Evolutionary conservation across 2,797 vertebrate species (phyloP).

Genomic region (Pangasius krempfi): DNA sequence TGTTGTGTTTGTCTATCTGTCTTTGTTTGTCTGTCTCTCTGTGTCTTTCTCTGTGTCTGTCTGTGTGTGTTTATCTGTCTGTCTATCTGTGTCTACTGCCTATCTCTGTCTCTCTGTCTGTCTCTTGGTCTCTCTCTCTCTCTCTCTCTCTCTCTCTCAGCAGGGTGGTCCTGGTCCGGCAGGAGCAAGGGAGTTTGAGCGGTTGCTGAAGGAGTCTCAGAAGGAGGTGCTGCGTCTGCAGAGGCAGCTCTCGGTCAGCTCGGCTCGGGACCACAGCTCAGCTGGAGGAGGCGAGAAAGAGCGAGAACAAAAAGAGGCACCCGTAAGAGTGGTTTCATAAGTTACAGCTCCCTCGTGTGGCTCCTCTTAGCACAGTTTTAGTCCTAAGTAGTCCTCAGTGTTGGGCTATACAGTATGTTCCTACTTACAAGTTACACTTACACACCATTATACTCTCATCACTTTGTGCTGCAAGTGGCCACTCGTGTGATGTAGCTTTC

Average conservation of each 20-base stretch:
- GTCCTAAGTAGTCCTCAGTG: background rate
- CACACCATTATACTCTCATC: background rate
- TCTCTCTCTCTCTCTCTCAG: background rate
- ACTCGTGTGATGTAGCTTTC: background rate
- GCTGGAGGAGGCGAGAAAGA: slow-evolving; percentile 17
- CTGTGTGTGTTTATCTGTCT: background rate
- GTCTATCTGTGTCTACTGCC: background rate
- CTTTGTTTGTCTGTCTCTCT: background rate
- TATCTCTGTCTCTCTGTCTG: background rate
- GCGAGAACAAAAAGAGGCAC: slow-evolving; percentile 50
- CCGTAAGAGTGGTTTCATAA: slow-evolving; percentile 60
- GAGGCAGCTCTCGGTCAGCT: slow-evolving; percentile 88
- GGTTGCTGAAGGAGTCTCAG: slow-evolving; percentile 90
- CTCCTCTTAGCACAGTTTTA: background rate
- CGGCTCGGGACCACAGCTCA: slow-evolving; percentile 58
- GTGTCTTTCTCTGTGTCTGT: too few species aligned
- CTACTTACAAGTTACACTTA: background rate
- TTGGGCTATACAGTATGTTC: background rate
- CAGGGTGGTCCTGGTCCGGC: slow-evolving; percentile 60
- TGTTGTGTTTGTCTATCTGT: background rate
- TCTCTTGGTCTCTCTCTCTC: background rate
- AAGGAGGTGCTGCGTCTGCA: slow-evolving; percentile 92
- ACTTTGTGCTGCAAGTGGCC: background rate
- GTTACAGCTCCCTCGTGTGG: slow-evolving; percentile 55
- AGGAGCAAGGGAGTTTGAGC: slow-evolving; percentile 81